Conservation (phyloP, 1,140 invertebrate genomes). For the Dreissena polymorpha region DNA sequence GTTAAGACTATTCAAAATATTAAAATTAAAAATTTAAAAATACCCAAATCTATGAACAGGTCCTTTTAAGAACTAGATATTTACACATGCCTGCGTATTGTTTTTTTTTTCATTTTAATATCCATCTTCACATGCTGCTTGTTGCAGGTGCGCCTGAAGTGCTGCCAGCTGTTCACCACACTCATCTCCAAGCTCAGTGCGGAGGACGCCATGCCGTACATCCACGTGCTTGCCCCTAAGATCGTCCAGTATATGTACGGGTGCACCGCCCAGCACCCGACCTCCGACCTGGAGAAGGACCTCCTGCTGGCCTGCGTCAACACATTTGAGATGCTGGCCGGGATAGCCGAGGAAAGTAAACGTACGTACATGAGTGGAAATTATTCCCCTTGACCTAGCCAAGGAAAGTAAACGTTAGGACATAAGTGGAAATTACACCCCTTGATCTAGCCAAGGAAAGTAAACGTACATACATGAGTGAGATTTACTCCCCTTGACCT, state of each 20-base stretch:
- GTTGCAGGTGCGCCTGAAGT: slow-evolving; percentile 86
- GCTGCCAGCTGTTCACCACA: slow-evolving; percentile 88
- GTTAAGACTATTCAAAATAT: no score
- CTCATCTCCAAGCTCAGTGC: slow-evolving; percentile 88
- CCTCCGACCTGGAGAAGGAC: slow-evolving; percentile 65
- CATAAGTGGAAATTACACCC: no score
- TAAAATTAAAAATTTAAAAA: no score
- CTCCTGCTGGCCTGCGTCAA: slow-evolving; percentile 82
- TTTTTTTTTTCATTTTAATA: no score
- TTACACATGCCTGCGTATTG: no score
- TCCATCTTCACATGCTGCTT: not conserved
- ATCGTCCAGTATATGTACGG: slow-evolving; percentile 75
- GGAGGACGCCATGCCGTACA: slow-evolving; percentile 87
- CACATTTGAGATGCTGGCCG: slow-evolving; percentile 85
- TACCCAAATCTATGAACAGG: no score
- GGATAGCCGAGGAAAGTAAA: slow-evolving; percentile 87
- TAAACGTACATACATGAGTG: no score
- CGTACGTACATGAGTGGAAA: slow-evolving; percentile 63
- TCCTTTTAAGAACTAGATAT: no score
- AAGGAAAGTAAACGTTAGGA: no score
- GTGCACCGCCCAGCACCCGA: slow-evolving; percentile 46
- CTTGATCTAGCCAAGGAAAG: no score
- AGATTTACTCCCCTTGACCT: slow-evolving; percentile 73
- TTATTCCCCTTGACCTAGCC: no score
- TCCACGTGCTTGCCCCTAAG: slow-evolving; percentile 87